Conservation (phyloP, 1,140 invertebrate genomes). For the Colletes gigas region DNA sequence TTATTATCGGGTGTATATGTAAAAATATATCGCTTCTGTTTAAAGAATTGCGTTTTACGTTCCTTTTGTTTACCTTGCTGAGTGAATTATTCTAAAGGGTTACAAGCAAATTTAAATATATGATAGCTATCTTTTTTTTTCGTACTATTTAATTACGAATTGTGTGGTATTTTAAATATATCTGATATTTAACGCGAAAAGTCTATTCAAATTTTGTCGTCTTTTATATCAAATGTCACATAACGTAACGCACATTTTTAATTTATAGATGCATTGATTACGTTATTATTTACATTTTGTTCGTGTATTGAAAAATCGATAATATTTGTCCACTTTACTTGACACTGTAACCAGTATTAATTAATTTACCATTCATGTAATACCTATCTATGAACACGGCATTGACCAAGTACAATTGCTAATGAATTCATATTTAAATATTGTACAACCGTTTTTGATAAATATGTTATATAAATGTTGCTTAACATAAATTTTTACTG, state of each 20-base stretch:
- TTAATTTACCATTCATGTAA: slow-evolving; percentile 24
- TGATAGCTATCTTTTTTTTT: not conserved
- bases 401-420: not conserved
- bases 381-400: not conserved
- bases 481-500: not conserved
- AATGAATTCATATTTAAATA: slow-evolving; percentile 28
- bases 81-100: not conserved
- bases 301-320: not conserved
- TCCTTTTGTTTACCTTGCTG: not conserved
- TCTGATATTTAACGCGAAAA: not conserved
- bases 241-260: not conserved
- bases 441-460: not conserved
- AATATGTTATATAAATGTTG: not conserved
- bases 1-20: not conserved
- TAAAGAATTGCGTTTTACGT: not conserved
- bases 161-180: not conserved
- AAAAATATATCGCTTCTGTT: not conserved
- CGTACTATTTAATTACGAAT: not conserved
- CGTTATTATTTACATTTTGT: not conserved
- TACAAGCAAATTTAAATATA: not conserved
- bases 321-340: not conserved
- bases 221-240: not conserved
- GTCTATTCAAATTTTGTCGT: not conserved
- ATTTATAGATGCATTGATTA: not conserved
- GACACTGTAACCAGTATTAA: not conserved